These are phyloP conservation scores for Cerastis rubricosa DNA, from an alignment of 2,888 invertebrate species.

Conservation along the genomic window DNA sequence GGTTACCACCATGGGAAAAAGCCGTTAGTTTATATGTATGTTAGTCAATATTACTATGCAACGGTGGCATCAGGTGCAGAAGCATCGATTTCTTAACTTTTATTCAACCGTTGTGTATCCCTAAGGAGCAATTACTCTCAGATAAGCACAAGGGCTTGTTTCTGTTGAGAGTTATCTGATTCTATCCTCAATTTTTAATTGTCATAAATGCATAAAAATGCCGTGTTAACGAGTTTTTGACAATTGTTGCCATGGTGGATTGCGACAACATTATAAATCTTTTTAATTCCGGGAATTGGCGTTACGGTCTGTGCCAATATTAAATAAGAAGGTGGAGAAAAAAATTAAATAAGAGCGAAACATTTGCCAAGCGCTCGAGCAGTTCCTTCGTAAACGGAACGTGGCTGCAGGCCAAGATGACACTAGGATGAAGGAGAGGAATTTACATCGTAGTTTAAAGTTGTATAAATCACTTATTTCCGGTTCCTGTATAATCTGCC, in stretches of 20 bases:
- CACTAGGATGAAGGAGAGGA: conserved; percentile 33
- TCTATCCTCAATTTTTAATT: neutral
- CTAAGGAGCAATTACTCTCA: neutral
- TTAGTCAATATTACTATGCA: neutral
- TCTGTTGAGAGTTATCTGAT: neutral
- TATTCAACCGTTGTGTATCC: neutral
- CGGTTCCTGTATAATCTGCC: neutral
- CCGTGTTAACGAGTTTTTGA: neutral
- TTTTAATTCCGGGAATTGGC: neutral
- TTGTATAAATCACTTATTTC: conserved; percentile 19
- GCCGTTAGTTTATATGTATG: neutral
- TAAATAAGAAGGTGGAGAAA: neutral
- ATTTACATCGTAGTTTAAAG: conserved; percentile 20
- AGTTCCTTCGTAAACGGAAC: conserved; percentile 43
- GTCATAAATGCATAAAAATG: neutral
- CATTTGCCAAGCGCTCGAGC: conserved; percentile 29
- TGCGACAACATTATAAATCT: neutral
- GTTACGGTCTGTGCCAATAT: neutral
- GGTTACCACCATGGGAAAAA: neutral
- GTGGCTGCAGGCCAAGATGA: conserved; percentile 49
- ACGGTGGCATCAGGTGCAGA: neutral
- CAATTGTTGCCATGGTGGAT: neutral
- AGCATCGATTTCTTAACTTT: neutral
- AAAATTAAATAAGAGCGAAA: conserved; percentile 22
- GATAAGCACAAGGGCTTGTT: neutral